Evolutionary conservation across 2,113 vertebrate species (phyloP).

Genomic region (Miniopterus natalensis): DNA sequence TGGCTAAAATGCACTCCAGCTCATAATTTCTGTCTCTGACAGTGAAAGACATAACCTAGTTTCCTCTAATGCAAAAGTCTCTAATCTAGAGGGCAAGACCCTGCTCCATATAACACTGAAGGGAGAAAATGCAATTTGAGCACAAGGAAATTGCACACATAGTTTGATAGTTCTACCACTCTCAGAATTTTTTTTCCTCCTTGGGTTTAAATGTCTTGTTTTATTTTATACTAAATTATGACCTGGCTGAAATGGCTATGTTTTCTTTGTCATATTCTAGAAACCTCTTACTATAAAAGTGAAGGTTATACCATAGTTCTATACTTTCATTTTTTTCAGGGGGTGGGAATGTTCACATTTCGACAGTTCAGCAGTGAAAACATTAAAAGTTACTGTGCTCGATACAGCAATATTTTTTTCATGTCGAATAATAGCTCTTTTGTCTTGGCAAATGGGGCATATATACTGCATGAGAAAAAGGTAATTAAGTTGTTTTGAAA

Average conservation of each 20-base stretch:
- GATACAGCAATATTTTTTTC: constrained; percentile 62
- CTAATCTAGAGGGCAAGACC: constrained; percentile 92
- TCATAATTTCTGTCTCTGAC: constrained; percentile 90
- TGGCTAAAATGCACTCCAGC: constrained; percentile 88
- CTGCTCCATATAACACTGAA: constrained; percentile 88
- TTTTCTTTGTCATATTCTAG: constrained; percentile 83
- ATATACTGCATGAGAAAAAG: constrained; percentile 75
- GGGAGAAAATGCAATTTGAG: constrained; percentile 92
- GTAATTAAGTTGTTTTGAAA: constrained; percentile 81
- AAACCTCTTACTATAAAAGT: constrained; percentile 84
- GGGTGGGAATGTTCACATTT: constrained; percentile 72
- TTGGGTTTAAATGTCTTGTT: constrained; percentile 89
- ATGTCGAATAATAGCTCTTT: constrained; percentile 80
- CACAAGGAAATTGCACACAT: constrained; percentile 90
- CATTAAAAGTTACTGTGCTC: constrained; percentile 75
- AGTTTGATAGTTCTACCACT: constrained; percentile 88
- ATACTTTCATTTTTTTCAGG: constrained; percentile 71
- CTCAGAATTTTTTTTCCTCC: constrained; percentile 84
- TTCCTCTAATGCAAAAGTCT: constrained; percentile 92
- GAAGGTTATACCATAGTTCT: constrained; percentile 72
- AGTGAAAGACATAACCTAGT: constrained; percentile 92
- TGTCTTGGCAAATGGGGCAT: constrained; percentile 83
- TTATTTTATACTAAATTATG: constrained; percentile 91
- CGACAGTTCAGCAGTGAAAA: constrained; percentile 81
- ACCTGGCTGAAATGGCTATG: constrained; percentile 83